Evolutionary conservation across 2,888 invertebrate species (phyloP).

Genomic region (Zygothrica quintamaculata): DNA sequence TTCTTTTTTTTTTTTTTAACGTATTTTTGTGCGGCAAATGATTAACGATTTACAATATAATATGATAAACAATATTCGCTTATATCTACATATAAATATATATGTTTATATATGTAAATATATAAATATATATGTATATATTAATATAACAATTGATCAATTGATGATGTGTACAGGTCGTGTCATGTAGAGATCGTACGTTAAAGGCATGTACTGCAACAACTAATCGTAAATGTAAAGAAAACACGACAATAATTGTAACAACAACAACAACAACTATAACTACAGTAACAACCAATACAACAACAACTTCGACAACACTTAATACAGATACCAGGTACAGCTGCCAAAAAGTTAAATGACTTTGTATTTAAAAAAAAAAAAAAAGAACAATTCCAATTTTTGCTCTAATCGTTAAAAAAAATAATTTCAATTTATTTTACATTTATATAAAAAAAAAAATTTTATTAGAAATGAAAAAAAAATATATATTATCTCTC

Average conservation of each 20-base stretch:
- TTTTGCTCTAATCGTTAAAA: conserved; percentile 67
- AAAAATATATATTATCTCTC: conserved; percentile 35
- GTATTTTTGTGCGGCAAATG: conserved; percentile 33
- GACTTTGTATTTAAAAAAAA: conserved; percentile 52
- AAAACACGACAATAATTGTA: conserved; percentile 75
- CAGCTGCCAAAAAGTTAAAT: conserved; percentile 56
- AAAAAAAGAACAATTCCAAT: too few relatives aligned
- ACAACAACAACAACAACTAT: conserved; percentile 53
- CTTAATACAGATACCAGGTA: conserved; percentile 81
- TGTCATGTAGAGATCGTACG: conserved; percentile 82
- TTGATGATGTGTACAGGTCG: conserved; percentile 79
- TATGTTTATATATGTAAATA: too few relatives aligned
- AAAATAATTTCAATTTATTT: conserved; percentile 35
- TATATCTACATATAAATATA: too few relatives aligned
- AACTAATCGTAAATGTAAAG: conserved; percentile 76
- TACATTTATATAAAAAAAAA: conserved; percentile 20
- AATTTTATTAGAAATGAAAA: conserved; percentile 18
- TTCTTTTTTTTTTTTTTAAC: conserved; percentile 47
- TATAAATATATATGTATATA: too few relatives aligned
- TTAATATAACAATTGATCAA: conserved; percentile 34
- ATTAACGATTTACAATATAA: conserved; percentile 4
- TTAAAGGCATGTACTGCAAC: conserved; percentile 76
- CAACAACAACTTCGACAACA: conserved; percentile 73
- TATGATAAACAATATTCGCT: conserved; percentile 32
- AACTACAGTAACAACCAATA: conserved; percentile 51